Evolutionary conservation across 1,140 invertebrate genomes (phyloP).

Genomic region (Drosophila pseudoobscura): DNA sequence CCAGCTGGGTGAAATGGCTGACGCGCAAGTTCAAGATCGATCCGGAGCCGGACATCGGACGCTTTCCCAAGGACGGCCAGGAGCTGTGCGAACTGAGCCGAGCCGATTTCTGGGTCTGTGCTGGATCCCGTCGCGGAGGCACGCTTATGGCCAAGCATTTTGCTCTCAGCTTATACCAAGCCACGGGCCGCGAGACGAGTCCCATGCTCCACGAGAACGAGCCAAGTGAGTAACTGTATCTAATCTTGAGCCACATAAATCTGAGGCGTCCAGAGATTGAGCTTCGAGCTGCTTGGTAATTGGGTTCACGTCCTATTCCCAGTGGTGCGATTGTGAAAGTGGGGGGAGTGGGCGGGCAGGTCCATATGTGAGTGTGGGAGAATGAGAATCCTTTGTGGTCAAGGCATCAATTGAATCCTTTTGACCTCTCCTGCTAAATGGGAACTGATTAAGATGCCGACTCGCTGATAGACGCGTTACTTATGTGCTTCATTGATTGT

Average conservation of each 20-base stretch:
- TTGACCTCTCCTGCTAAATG: conserved; percentile 49
- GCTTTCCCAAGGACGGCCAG: conserved; percentile 86
- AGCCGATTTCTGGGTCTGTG: conserved; percentile 84
- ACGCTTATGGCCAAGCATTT: conserved; percentile 84
- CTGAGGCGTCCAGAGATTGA: conserved; percentile 33
- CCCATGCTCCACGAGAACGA: conserved; percentile 83
- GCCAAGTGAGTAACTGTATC: conserved; percentile 70
- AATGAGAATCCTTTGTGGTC: conserved; percentile 67
- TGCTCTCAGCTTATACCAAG: conserved; percentile 83
- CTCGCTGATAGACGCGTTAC: conserved; percentile 59
- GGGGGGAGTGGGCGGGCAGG: neutral
- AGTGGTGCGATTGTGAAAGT: conserved; percentile 48
- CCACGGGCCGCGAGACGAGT: conserved; percentile 84
- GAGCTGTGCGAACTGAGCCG: conserved; percentile 85
- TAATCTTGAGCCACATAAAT: conserved; percentile 72
- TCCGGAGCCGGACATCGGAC: conserved; percentile 83
- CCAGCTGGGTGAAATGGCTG: conserved; percentile 88
- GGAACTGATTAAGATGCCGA: conserved; percentile 73
- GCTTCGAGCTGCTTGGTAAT: conserved; percentile 68
- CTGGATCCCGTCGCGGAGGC: conserved; percentile 82
- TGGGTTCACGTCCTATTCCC: conserved; percentile 72
- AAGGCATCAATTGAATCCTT: conserved; percentile 75
- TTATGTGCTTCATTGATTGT: conserved; percentile 76
- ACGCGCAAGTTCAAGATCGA: conserved; percentile 86
- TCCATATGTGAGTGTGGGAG: neutral